phyloP scores from a whole-genome alignment of 2,888 invertebrate species.

The Hyposoter dolosus region DNA sequence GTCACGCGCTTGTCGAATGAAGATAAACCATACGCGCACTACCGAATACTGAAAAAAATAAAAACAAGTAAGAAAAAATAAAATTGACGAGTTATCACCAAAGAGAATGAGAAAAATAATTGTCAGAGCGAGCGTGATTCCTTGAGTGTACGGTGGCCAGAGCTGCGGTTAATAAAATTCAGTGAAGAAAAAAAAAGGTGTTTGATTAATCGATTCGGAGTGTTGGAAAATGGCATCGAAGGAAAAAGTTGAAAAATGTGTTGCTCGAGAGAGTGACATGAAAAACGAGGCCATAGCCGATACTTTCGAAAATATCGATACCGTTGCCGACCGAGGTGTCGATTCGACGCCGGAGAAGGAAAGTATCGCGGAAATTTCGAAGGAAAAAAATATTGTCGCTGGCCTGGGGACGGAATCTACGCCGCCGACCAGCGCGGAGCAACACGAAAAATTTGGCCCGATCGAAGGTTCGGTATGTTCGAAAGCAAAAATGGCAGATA shows the following conservation, averaged over 20 bases:
- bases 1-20: conserved; percentile 77
- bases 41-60: conserved; percentile 21
- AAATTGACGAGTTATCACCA: background rate
- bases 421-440: background rate
- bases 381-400: background rate
- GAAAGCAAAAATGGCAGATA: conserved; percentile 11
- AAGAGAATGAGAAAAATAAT: conserved; percentile 1
- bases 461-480: background rate
- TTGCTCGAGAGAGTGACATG: background rate
- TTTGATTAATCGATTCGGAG: background rate
- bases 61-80: conserved; percentile 21
- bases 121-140: background rate
- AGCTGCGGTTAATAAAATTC: background rate
- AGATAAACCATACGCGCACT: conserved; percentile 70
- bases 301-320: background rate
- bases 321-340: background rate
- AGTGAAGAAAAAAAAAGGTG: background rate
- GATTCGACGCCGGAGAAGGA: background rate
- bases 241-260: background rate
- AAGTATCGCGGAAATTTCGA: background rate
- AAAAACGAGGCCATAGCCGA: background rate
- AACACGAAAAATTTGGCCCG: background rate
- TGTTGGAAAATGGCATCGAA: conserved; percentile 1
- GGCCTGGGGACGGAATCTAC: background rate
- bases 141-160: background rate